Evolutionary conservation across 2,888 invertebrate species (phyloP), one percentile per base, ranked within the genome.

Genomic region (Pogonocherus hispidulus): DNA sequence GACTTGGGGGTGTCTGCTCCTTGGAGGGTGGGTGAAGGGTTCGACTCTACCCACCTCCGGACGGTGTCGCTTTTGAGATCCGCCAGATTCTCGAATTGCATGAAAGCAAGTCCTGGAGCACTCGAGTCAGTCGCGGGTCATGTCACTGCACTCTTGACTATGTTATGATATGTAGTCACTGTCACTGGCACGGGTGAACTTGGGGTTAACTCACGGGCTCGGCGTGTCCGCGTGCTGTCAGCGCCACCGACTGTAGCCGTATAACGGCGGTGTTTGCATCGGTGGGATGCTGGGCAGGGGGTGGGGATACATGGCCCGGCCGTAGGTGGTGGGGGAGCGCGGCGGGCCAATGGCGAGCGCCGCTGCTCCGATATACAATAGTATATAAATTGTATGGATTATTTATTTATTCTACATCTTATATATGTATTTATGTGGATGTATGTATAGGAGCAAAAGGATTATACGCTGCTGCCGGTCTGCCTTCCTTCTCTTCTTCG

Each of bases 1-100:
- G 84, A 81, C 46, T 85, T 82, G 85, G 87, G 86, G 67, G 79
- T 78, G 75, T 77, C 79, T 60, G 81, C 81, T 73, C 81, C 81
- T 76, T 82, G 81, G 80, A 82, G 86, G 85, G 80, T 87, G 89
- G 88, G 90, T 87, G 88, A 83, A 76, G 83, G 84, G 81, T 81
- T 81, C 70, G 89, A 87, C 84, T 88, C 88, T 81, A 88, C 88
- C 89, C 89, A 89, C 85, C 88, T 87, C 87, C 88, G 85, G 78
- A 88, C 88, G 83, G 87, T 86, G 82, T 88, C 88, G 83, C 87
- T 87, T 83, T 88, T 88, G 79, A 88, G 86, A 85, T 88, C 88
- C 87, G 88, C 89, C 89, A 89, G 88, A 86, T 88, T 88, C 86
- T 86, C 66, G 66, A 69, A 67, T 69, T 71, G 67, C 63, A 62